A percentile compares a stretch with the other conserved stretches of the same genome.
phyloP scores from a whole-genome alignment of 1,140 invertebrate species.

The Sycobia sp. region DNA sequence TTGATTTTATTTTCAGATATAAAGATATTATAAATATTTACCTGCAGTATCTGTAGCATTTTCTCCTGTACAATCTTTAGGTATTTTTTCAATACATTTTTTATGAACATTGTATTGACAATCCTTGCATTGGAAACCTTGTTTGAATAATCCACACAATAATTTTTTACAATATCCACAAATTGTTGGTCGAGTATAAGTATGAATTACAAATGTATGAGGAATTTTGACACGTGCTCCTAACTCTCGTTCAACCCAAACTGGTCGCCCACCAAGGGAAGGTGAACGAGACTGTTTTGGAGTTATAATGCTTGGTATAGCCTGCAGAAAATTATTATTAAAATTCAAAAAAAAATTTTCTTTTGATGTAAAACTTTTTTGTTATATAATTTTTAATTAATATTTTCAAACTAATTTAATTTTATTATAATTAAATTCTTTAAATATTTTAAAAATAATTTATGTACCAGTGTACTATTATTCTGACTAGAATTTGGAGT shows the following conservation, averaged over 20 bases:
- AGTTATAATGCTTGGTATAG: slow-evolving; percentile 54
- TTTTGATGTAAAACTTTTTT: too few relatives aligned
- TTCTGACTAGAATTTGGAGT: slow-evolving; percentile 55
- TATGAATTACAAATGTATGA: slow-evolving; percentile 90
- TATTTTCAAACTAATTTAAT: slow-evolving; percentile 5
- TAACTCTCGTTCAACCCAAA: slow-evolving; percentile 77
- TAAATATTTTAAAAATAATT: slow-evolving; percentile 1
- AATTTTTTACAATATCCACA: slow-evolving; percentile 96
- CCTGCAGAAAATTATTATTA: slow-evolving; percentile 44
- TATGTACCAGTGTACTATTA: slow-evolving; percentile 55
- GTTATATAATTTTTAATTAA: too few relatives aligned
- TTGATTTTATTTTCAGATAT: background rate
- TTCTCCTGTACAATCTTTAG: slow-evolving; percentile 95
- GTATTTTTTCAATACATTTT: slow-evolving; percentile 92
- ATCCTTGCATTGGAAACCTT: slow-evolving; percentile 97
- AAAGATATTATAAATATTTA: slow-evolving; percentile 38
- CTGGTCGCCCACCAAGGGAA: slow-evolving; percentile 74
- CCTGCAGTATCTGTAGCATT: slow-evolving; percentile 63
- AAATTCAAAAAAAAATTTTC: slow-evolving; percentile 19
- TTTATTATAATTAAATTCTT: slow-evolving; percentile 13
- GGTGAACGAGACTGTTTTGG: slow-evolving; percentile 70
- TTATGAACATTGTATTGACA: slow-evolving; percentile 98
- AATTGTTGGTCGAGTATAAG: slow-evolving; percentile 93
- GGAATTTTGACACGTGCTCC: slow-evolving; percentile 81
- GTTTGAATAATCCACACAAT: slow-evolving; percentile 92